phyloP scores from a whole-genome alignment of 2,113 vertebrate genomes.

The Gymnorhina tibicen region DNA sequence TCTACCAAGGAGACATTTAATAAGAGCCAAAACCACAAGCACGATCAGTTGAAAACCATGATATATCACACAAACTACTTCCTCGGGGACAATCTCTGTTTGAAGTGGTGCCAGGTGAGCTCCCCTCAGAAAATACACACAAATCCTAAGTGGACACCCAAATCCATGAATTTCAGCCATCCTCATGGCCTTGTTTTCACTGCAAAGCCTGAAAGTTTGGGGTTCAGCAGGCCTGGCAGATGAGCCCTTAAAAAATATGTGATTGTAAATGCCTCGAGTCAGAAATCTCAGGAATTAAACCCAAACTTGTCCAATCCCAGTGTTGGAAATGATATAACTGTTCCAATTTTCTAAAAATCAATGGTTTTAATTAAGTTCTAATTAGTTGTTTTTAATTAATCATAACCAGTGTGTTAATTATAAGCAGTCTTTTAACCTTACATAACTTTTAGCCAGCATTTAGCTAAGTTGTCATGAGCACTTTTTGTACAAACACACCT shows the following conservation, averaged over 20 bases:
- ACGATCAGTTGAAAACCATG: not conserved
- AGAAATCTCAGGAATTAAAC: not conserved
- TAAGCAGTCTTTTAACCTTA: not conserved
- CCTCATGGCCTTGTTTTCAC: not conserved
- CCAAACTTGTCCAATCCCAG: not conserved
- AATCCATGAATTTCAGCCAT: not conserved
- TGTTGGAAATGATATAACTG: not conserved
- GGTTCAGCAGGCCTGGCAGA: not conserved
- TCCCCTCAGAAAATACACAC: not conserved
- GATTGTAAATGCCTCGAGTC: not conserved
- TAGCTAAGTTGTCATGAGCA: not conserved
- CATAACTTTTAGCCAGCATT: not conserved
- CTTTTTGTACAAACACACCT: not conserved
- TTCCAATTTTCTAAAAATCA: not conserved
- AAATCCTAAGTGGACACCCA: not conserved
- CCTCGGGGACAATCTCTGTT: not conserved
- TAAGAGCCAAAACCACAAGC: not conserved
- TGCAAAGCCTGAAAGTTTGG: not conserved
- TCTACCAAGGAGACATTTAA: not conserved
- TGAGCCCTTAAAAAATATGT: not conserved
- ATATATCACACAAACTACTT: not conserved
- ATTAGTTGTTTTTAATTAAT: not conserved
- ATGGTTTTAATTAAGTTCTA: not conserved
- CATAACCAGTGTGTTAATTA: not conserved
- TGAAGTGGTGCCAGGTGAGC: not conserved